Evolutionary conservation across 35 echinoderm and acorn worm genomes (phyloP).

Genomic region (Patiria miniata): DNA sequence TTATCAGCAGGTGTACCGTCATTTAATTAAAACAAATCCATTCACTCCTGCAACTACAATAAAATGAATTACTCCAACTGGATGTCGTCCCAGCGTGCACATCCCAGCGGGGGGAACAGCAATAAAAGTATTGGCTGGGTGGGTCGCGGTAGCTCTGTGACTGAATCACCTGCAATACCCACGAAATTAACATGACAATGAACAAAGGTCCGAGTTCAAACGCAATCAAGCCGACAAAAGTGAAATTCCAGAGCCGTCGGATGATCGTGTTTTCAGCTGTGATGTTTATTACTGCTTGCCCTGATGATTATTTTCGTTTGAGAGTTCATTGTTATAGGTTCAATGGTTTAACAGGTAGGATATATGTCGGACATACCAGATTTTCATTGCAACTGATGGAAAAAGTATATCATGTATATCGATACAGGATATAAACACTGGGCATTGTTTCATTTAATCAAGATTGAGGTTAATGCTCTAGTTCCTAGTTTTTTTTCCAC

Average conservation of each 20-base stretch:
- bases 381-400: neutral
- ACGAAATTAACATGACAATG: neutral
- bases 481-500: no score
- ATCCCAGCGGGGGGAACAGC: neutral
- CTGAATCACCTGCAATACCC: neutral
- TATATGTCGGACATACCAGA: neutral
- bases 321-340: neutral
- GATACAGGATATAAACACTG: no score
- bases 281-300: neutral
- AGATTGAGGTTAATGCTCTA: no score
- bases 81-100: neutral
- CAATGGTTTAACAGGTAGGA: neutral
- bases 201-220: conserved; percentile 1
- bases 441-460: no score
- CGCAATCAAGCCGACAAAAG: neutral
- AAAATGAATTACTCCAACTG: neutral
- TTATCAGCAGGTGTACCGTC: no score
- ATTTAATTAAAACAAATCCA: no score
- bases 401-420: neutral
- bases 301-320: neutral
- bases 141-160: neutral
- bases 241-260: conserved; percentile 7
- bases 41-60: neutral
- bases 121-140: neutral
- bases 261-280: neutral